These are phyloP conservation scores for Hydrolagus colliei DNA, from an alignment of 2,797 vertebrate species.

Conservation along the genomic window DNA sequence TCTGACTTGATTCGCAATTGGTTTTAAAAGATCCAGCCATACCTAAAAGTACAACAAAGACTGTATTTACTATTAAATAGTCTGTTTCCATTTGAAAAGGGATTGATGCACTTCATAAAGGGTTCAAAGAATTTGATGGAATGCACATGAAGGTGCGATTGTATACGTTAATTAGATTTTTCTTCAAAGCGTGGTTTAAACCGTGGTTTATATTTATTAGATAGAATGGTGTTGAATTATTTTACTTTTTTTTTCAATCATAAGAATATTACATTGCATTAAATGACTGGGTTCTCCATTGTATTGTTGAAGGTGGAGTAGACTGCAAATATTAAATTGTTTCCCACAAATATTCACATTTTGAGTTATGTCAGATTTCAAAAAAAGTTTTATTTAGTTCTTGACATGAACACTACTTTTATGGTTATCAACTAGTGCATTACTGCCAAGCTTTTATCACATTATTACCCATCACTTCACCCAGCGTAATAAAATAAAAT, in stretches of 20 bases:
- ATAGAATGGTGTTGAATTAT: neutral
- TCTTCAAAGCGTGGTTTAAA: neutral
- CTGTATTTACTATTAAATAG: neutral
- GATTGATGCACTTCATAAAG: neutral
- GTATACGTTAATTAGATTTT: no score
- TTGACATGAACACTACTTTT: neutral
- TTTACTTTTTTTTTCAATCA: neutral
- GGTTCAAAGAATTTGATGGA: neutral
- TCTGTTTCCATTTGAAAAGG: neutral
- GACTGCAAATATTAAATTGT: neutral
- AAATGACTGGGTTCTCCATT: neutral
- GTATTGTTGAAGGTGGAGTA: neutral
- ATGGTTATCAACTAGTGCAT: neutral
- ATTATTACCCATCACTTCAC: neutral
- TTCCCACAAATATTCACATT: neutral
- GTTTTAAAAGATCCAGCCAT: conserved; percentile 94
- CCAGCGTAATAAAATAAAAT: no score
- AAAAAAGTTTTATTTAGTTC: neutral
- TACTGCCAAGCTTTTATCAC: neutral
- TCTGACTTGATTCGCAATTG: conserved; percentile 87
- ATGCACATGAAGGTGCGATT: neutral
- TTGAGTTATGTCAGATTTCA: neutral
- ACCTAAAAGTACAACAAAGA: conserved; percentile 61
- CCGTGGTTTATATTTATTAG: neutral
- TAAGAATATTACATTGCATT: neutral